phyloP scores from a whole-genome alignment of 2,888 invertebrate genomes.

The Cloeon dipterum region DNA sequence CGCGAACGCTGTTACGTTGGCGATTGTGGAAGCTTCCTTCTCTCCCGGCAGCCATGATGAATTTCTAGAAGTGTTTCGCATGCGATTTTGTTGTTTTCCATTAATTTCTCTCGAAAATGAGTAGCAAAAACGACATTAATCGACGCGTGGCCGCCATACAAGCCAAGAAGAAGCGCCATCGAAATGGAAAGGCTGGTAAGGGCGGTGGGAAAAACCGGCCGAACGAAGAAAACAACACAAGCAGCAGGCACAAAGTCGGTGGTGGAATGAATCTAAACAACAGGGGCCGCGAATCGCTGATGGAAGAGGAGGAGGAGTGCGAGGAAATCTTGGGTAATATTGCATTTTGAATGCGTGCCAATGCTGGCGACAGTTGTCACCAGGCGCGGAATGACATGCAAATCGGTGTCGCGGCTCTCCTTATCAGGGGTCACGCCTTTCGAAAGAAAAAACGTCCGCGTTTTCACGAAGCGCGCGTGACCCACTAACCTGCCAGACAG shows the following conservation, averaged over 20 bases:
- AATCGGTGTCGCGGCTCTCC: too few species aligned
- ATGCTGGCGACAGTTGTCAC: too few species aligned
- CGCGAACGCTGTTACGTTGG: too few species aligned
- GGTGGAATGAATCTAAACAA: not conserved
- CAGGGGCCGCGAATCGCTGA: not conserved
- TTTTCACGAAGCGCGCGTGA: too few species aligned
- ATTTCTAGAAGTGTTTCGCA: slow-evolving; percentile 1
- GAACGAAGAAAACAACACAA: slow-evolving; percentile 8
- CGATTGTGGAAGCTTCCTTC: too few species aligned
- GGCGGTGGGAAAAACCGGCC: slow-evolving; percentile 16
- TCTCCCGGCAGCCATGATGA: slow-evolving; percentile 1
- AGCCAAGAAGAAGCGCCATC: slow-evolving; percentile 75
- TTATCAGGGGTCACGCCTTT: too few species aligned
- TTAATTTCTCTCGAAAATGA: slow-evolving; percentile 26
- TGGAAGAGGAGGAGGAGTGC: not conserved
- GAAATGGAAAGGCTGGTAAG: slow-evolving; percentile 19
- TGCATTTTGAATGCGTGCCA: not conserved
- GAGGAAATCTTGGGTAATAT: not conserved
- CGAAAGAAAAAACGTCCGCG: too few species aligned
- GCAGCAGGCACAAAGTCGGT: not conserved
- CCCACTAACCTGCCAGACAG: too few species aligned
- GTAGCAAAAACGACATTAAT: slow-evolving; percentile 77
- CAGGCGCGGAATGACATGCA: too few species aligned
- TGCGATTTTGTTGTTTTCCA: not conserved
- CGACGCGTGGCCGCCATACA: slow-evolving; percentile 77